phyloP scores from a whole-genome alignment of 1,140 invertebrate genomes.

The Alviniconcha marisindica region DNA sequence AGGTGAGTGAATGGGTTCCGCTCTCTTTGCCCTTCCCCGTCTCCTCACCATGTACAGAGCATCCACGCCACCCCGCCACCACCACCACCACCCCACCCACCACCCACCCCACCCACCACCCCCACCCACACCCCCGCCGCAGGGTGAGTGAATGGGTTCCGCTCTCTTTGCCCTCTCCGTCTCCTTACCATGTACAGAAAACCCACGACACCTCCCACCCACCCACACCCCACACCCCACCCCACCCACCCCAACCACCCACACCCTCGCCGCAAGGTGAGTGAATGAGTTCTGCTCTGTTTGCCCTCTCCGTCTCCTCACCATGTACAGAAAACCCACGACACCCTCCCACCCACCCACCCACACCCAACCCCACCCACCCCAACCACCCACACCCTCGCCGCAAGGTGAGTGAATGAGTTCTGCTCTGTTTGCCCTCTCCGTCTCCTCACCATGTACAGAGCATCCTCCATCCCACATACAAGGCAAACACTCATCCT shows the following conservation, averaged over 20 bases:
- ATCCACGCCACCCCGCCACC: too few species aligned
- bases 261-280: too few species aligned
- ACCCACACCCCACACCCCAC: too few species aligned
- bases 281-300: neutral
- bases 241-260: too few species aligned
- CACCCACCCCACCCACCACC: too few species aligned
- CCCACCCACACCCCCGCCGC: neutral
- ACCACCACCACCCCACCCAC: too few species aligned
- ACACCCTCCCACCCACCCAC: too few species aligned
- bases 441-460: slow-evolving; percentile 13
- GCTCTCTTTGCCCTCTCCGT: neutral
- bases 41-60: slow-evolving; percentile 17
- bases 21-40: neutral
- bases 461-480: too few species aligned
- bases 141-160: neutral
- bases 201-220: slow-evolving; percentile 10
- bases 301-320: neutral
- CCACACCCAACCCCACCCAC: too few species aligned
- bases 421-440: neutral
- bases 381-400: too few species aligned
- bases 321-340: slow-evolving; percentile 20
- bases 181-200: slow-evolving; percentile 21
- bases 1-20: neutral
- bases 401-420: neutral
- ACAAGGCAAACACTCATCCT: too few species aligned